Conservation (phyloP, 2,888 invertebrate species). For the Gasteruption jaculator region DNA sequence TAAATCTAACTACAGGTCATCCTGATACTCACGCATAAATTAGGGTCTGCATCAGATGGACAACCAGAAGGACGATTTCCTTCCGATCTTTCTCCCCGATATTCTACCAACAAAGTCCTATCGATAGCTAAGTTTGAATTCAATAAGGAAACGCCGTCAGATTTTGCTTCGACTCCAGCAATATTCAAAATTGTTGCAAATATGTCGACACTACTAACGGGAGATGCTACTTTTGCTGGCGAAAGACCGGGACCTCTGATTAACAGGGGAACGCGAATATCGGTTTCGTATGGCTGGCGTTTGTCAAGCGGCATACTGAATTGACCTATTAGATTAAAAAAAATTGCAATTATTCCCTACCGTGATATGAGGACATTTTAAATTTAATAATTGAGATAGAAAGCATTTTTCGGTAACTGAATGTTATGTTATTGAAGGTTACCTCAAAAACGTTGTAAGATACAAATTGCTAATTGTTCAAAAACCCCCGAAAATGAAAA, state of each 20-base stretch:
- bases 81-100: constrained; percentile 71
- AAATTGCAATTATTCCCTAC: neutral
- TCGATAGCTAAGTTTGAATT: constrained; percentile 38
- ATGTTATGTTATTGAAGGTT: too few species aligned
- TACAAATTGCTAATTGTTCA: too few species aligned
- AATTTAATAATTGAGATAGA: neutral
- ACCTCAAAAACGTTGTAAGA: too few species aligned
- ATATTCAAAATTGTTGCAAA: constrained; percentile 78
- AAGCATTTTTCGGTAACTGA: neutral
- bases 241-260: constrained; percentile 71
- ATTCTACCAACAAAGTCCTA: constrained; percentile 71
- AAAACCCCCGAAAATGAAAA: too few species aligned
- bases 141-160: constrained; percentile 40
- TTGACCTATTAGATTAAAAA: constrained; percentile 61
- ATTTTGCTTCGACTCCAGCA: constrained; percentile 57
- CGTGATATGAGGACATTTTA: neutral
- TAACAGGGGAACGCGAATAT: constrained; percentile 78
- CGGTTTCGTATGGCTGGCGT: constrained; percentile 85
- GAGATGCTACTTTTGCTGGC: constrained; percentile 54
- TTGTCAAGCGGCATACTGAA: constrained; percentile 86
- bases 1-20: constrained; percentile 1
- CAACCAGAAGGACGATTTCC: constrained; percentile 60
- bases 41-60: constrained; percentile 59
- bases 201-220: constrained; percentile 75
- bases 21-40: constrained; percentile 59